Evolutionary conservation across 2,888 invertebrate genomes (phyloP), one percentile per base, ranked within the genome.

Genomic region (Drosophila buzzatii): DNA sequence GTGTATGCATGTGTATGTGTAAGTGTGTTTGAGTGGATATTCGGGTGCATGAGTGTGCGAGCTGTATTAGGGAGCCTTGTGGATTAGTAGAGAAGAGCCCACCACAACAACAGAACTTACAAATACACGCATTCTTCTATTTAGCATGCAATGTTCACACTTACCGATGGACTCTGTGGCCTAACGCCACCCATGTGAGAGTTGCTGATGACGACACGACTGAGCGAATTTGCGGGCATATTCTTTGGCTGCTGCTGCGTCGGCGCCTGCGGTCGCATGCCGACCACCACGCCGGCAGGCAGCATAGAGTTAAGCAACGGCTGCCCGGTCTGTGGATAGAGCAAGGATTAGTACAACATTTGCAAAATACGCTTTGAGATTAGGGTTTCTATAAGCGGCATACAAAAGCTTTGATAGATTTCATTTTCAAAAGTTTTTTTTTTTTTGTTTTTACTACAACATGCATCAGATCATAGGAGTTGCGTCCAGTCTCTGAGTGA

Each of bases 141-240:
- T 18, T 27, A 41, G 33, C 16, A 27, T 44, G 9, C 33, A 42
- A 8, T 52, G 3, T 14, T 16, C 12, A 35, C 35, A 90, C 91
- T 92, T 90, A 93, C 93, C 91, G 96, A 96, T 84, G 97, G 97
- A 92, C 96, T 95, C 83, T 97, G 96, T 59, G 97, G 96, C 92
- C 98, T 94, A 56, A 96, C 94, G 85, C 96, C 96, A 81, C 97
- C 96, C 94, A 97, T 95, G 93, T 97, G 97, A 88, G 96, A 97
- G 75, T 96, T 94, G 87, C 96, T 96, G 86, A 97, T 96, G 85
- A 98, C 96, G 87, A 98, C 97, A 91, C 98, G 95, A 60, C 97
- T 96, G 70, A 97, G 95, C 75, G 97, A 96, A 67, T 95, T 95
- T 66, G 96, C 95, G 76, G 91, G 91, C 75, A 97, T 96, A 76